These are phyloP conservation scores for Lucinisca nassula DNA, from an alignment of 2,888 invertebrate genomes.

Conservation along the genomic window DNA sequence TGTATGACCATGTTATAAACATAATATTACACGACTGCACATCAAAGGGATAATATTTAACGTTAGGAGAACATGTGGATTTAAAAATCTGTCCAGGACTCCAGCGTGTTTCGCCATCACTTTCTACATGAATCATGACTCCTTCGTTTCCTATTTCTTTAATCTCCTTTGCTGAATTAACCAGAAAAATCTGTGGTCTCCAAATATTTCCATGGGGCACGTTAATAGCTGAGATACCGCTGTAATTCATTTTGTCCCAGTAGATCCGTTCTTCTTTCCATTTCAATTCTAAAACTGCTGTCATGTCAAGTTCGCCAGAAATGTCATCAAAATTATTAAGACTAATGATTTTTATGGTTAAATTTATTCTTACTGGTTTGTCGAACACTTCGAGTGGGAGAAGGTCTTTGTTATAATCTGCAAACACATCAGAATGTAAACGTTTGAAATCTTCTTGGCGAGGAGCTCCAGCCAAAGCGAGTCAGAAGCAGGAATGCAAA, in stretches of 20 bases:
- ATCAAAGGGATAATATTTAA: conserved; percentile 57
- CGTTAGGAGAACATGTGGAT: conserved; percentile 40
- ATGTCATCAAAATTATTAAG: conserved; percentile 54
- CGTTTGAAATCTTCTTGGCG: background rate
- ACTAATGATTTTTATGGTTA: conserved; percentile 3
- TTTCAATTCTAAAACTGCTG: background rate
- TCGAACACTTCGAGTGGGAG: conserved; percentile 8
- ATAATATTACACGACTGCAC: conserved; percentile 31
- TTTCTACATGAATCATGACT: background rate
- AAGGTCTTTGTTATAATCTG: conserved; percentile 19
- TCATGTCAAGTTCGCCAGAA: conserved; percentile 35
- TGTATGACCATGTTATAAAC: background rate
- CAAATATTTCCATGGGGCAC: conserved; percentile 34
- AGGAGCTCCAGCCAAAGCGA: too few relatives aligned
- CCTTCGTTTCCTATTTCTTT: conserved; percentile 21
- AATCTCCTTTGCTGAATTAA: background rate
- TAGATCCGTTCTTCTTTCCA: conserved; percentile 42
- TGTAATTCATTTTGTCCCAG: conserved; percentile 36
- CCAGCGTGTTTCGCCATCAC: conserved; percentile 31
- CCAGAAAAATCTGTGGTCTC: conserved; percentile 32
- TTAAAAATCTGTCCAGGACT: conserved; percentile 22
- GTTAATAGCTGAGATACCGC: conserved; percentile 4
- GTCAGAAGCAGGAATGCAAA: too few relatives aligned
- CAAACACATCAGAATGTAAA: conserved; percentile 24
- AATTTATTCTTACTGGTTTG: background rate